Base-by-base conservation (phyloP, 64 coral and sea anemone genomes). In the Pachyseris speciosa region DNA sequence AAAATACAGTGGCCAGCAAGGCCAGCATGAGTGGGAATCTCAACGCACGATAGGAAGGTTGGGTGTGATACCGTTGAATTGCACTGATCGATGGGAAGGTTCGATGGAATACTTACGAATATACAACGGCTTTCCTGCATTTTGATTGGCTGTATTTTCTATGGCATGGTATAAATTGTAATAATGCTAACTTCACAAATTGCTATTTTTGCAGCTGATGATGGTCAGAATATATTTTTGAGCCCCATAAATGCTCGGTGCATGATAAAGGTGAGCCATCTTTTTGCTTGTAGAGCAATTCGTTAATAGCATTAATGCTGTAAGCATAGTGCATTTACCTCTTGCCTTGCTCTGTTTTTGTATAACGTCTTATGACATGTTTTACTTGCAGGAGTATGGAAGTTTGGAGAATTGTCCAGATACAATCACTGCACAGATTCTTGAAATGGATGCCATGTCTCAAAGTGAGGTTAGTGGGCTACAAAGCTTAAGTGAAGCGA, bases 171-270 rank as follows among this genome's bases (percentile, higher is more conserved):
- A n/a, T n/a, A n/a, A n/a, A 58, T 58, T 15, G 2, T 49, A 15
- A 7, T 49, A 49, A 49, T 49, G 45, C 8, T 49, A 15, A 49
- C 45, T 73, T 44, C 28, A 29, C 15, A 9, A 4, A 51, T 5
- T 22, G 26, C 1, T 57, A 9, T 52, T 68, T 22, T 83, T 89
- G 50, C 80, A 99, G 97, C 94, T 87, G 90, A 99, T 73, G 97
- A 99, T 93, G 97, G 97, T 19, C 97, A 99, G 48, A 92, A 99
- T 69, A 89, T 99, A 57, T 99, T 99, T 73, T 69, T 99, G 33
- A 94, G 95, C 37, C 87, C 97, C 15, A 42, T 99, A 15, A 99
- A 99, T 95, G 90, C 94, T 25, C 88, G 94, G 5, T 99, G 97
- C 57, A 44, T 99, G 28, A 90, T 99, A 1, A 95, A 95, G 94